phyloP scores from a whole-genome alignment of 2,888 invertebrate genomes.

The Drosophila anomalata region DNA sequence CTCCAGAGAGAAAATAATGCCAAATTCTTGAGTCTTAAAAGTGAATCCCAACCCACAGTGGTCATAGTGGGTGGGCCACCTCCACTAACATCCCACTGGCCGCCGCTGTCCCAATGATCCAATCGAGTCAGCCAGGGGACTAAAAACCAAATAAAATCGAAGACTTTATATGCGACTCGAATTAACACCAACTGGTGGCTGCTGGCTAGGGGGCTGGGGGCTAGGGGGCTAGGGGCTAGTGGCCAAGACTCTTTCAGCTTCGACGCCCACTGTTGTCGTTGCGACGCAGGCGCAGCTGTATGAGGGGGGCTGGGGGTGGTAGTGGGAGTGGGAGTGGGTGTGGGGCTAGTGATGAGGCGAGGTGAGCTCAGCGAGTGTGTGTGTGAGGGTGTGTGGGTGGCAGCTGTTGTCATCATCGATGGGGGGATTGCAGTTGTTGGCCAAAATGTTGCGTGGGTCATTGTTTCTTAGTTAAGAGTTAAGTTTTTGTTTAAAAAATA shows the following conservation, averaged over 20 bases:
- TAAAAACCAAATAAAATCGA: constrained; percentile 60
- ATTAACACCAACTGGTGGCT: constrained; percentile 42
- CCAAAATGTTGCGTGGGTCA: constrained; percentile 41
- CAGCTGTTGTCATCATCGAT: constrained; percentile 48
- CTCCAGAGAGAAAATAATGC: too few relatives aligned
- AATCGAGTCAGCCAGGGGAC: constrained; percentile 29
- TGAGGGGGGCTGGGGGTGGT: constrained; percentile 1
- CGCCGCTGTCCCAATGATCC: constrained; percentile 50
- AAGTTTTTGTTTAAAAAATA: too few relatives aligned
- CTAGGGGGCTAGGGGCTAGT: neutral
- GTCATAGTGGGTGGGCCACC: constrained; percentile 69
- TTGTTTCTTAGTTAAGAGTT: constrained; percentile 4
- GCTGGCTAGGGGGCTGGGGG: constrained; percentile 9
- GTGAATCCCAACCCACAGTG: constrained; percentile 50
- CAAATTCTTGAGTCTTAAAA: too few relatives aligned
- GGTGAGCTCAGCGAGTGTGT: constrained; percentile 37
- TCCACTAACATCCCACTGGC: constrained; percentile 34
- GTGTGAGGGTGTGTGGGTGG: constrained; percentile 53
- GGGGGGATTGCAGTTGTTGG: constrained; percentile 40
- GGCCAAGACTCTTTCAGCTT: too few relatives aligned
- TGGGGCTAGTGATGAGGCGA: constrained; percentile 25
- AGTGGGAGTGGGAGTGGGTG: constrained; percentile 9
- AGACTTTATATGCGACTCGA: constrained; percentile 59
- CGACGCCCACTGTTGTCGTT: constrained; percentile 57
- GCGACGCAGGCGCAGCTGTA: constrained; percentile 38